Evolutionary conservation across 1,140 invertebrate species (phyloP), one percentile per base, ranked within the genome.

Genomic region (Carcinoscorpius rotundicauda): DNA sequence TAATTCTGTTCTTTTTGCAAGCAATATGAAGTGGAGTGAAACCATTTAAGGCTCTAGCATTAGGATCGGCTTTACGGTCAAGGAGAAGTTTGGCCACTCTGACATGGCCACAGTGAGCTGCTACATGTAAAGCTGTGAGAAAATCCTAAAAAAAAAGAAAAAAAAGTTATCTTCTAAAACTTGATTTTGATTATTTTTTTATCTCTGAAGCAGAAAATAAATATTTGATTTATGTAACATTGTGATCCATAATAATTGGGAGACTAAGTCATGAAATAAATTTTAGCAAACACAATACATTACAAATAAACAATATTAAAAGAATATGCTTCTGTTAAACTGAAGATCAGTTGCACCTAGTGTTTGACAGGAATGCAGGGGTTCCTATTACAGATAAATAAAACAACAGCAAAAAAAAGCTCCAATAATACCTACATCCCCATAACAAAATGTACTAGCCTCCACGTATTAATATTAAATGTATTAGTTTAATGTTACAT

Each of bases 11-110:
- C 81, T 97, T 97, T 80, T 97, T 98, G 79, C 93, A 97, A 11
- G 94, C 94, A 74, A 98, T 97, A 73, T 96, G 93, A 52, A 98
- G 78, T 0, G 94, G 93, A 4, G 93, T 97, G 76, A 97, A 97
- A 29, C 95, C 95, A 76, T 98, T 98, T 53, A 97, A 81, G 57
- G 94, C 94, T 65, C 93, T 78, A 1, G 92, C 87, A 80, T 97
- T 97, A 0, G 91, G 87, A 78, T 97, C 93, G 53, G 93, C 93
- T 70, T 87, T 91, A 76, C 91, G 84, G 76, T 99, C 96, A 58
- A 99, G 80, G 10, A 99, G 82, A n/a, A 99, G 78, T 77, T 99
- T 98, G 4, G 97, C 96, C 3, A 98, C 96, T 69, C 91, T 84
- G 4, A 94, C 95, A 77, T 99, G 96, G 1, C 96, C 96, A 74